Base-by-base conservation (phyloP, 2,888 invertebrate genomes). In the Trachelus troglodyta region DNA sequence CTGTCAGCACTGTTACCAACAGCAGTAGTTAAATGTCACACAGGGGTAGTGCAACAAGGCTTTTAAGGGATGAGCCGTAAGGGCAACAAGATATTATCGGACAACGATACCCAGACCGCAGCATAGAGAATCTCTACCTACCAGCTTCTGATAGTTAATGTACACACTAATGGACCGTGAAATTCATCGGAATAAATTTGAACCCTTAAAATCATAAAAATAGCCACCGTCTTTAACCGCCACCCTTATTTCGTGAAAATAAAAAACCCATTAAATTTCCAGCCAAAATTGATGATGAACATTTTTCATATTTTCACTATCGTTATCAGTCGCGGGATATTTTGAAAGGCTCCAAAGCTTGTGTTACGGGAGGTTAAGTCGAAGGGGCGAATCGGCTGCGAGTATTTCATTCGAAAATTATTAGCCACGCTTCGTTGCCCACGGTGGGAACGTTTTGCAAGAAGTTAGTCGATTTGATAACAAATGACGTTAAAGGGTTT, bases 31-130 rank as follows among this genome's bases (percentile, higher is more conserved):
- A 79, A 81, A 81, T 80, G 79, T 80, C 77, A 69, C 80, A 68
- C 74, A 73, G 76, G 79, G 77, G 82, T 84, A 82, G 84, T 85
- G 81, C 84, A 78, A 82, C 81, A 81, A 83, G 81, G 85, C 84
- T 84, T 85, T 84, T 81, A 80, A 81, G 82, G 84, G 85, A 85
- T 85, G 81, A 85, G 83, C 84, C 81, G 78, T 82, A 83, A 84
- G 82, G 84, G 82, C 81, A 85, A 83, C 82, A 82, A 83, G 83
- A 84, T 85, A 84, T 85, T 84, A 85, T 81, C 81, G 83, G 79
- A 77, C 77, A 80, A 80, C 77, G 83, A 82, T 83, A 82, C 33
- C 30, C 69, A 40, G 40, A 40, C 23, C 40, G 6, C 23, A 40
- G 40, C 40, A 15, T 15, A 6, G 23, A 56, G 23, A 56, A 56